A percentile compares a stretch with the other conserved stretches of the same genome.
Evolutionary conservation across 1,140 invertebrate genomes (phyloP).

Genomic region (Hirudo medicinalis): DNA sequence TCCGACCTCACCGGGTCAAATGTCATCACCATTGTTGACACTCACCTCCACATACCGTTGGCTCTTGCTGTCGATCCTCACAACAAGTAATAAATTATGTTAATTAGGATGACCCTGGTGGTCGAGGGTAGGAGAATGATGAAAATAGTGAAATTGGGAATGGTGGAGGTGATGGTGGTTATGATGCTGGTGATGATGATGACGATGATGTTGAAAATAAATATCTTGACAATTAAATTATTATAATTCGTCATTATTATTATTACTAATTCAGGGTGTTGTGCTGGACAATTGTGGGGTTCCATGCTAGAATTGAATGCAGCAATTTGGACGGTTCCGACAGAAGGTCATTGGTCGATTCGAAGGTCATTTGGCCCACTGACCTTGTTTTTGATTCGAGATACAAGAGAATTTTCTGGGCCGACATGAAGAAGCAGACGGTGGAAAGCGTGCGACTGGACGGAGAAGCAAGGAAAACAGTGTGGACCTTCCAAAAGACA

Average conservation of each 20-base stretch:
- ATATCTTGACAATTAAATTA: too few species aligned
- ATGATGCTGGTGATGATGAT: neutral
- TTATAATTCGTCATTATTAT: too few species aligned
- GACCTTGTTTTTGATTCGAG: slow-evolving; percentile 70
- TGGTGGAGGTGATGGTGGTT: neutral
- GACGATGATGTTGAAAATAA: neutral
- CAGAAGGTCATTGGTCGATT: slow-evolving; percentile 61
- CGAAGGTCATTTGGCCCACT: slow-evolving; percentile 66
- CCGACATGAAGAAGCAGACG: slow-evolving; percentile 77
- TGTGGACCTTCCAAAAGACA: slow-evolving; percentile 27
- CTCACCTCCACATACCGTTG: slow-evolving; percentile 80
- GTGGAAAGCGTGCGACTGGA: slow-evolving; percentile 73
- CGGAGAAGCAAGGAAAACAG: slow-evolving; percentile 49
- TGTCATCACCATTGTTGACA: slow-evolving; percentile 67
- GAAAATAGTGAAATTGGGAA: neutral
- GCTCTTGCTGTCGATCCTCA: slow-evolving; percentile 85
- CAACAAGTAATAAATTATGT: too few species aligned
- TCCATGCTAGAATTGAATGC: slow-evolving; percentile 67
- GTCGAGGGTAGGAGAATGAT: too few species aligned
- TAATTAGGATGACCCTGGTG: too few species aligned
- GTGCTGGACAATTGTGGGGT: slow-evolving; percentile 43
- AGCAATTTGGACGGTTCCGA: slow-evolving; percentile 88
- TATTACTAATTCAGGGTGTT: slow-evolving; percentile 33
- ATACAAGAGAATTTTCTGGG: slow-evolving; percentile 82
- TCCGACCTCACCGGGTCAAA: slow-evolving; percentile 66